Percentiles rank a stretch among this genome's conserved stretches.
phyloP scores from a whole-genome alignment of 2,797 vertebrate species.

The Chelidonichthys spinosus region DNA sequence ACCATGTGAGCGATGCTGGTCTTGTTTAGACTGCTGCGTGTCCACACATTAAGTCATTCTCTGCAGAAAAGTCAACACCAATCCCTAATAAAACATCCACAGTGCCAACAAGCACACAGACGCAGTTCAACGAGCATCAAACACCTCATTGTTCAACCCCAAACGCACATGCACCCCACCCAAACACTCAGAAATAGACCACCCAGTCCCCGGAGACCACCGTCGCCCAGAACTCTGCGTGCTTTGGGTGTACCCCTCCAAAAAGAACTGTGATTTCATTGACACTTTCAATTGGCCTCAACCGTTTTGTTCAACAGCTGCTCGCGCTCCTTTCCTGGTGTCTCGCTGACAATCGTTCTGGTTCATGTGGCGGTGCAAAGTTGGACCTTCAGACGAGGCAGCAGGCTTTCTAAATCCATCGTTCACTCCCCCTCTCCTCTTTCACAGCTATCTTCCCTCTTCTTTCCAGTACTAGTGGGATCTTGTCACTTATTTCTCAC shows the following conservation, averaged over 20 bases:
- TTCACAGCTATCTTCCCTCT: background rate
- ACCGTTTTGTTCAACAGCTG: constrained; percentile 20
- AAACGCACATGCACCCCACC: constrained; percentile 52
- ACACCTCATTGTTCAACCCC: constrained; percentile 39
- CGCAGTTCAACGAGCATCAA: constrained; percentile 35
- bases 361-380: constrained; percentile 17
- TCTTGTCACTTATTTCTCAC: constrained; percentile 10
- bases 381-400: background rate
- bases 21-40: constrained; percentile 22
- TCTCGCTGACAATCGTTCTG: constrained; percentile 27
- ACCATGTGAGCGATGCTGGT: constrained; percentile 39
- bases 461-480: background rate
- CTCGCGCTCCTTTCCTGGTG: constrained; percentile 5
- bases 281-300: constrained; percentile 42
- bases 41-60: constrained; percentile 37
- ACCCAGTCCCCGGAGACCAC: constrained; percentile 57
- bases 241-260: constrained; percentile 36
- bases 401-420: constrained; percentile 26
- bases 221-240: constrained; percentile 10
- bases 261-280: constrained; percentile 33
- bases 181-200: constrained; percentile 60
- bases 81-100: constrained; percentile 38
- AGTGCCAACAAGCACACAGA: constrained; percentile 45
- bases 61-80: constrained; percentile 42
- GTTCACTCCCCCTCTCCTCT: constrained; percentile 1